A percentile compares a stretch with the other conserved stretches of the same genome.
These are phyloP conservation scores for Apis dorsata DNA, from an alignment of 1,140 invertebrate species.

Conservation along the genomic window DNA sequence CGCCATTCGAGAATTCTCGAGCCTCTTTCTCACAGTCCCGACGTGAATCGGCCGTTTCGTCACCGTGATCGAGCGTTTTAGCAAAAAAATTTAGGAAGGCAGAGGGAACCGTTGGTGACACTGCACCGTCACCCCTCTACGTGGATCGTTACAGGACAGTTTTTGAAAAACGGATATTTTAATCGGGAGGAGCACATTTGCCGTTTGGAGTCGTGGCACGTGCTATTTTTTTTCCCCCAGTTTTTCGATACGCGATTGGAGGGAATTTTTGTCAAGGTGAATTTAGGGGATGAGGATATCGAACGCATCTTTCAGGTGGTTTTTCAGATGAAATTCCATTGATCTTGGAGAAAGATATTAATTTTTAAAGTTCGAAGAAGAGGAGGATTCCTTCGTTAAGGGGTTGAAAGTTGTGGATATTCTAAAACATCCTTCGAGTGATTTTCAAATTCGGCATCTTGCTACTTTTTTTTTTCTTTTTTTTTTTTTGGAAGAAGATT, in stretches of 20 bases:
- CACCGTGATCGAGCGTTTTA: conserved; percentile 46
- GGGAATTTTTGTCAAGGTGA: not conserved
- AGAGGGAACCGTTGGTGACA: conserved; percentile 29
- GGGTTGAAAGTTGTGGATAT: no score
- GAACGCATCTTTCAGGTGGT: no score
- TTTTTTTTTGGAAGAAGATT: no score
- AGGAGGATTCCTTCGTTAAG: no score
- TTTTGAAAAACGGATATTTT: not conserved
- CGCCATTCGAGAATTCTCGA: not conserved
- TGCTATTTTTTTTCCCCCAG: not conserved
- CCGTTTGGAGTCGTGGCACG: not conserved
- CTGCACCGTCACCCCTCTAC: conserved; percentile 5
- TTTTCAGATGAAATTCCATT: no score
- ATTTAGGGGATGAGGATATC: not conserved
- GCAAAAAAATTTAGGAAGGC: conserved; percentile 18
- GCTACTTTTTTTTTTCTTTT: not conserved
- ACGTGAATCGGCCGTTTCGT: not conserved
- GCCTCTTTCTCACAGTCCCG: conserved; percentile 31
- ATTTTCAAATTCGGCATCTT: no score
- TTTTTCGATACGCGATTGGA: no score
- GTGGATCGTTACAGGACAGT: conserved; percentile 10
- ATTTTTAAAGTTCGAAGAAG: no score
- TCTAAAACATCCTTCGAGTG: no score
- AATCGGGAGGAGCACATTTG: not conserved
- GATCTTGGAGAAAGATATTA: no score